Base-by-base conservation (phyloP, 2,888 invertebrate genomes). In the Parnassius smintheus region DNA sequence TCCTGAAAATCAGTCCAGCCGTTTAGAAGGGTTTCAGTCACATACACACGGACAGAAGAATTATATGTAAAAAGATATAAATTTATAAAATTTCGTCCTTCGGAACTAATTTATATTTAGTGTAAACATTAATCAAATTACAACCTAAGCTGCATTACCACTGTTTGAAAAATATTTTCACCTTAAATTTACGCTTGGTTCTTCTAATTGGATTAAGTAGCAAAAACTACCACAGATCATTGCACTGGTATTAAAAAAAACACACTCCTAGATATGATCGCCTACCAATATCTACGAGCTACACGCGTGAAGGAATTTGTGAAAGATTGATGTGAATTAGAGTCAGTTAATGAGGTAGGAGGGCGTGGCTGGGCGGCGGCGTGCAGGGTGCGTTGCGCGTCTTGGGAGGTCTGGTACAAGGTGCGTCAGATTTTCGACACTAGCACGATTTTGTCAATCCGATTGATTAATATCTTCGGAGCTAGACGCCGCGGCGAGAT, bases 381-480 rank as follows among this genome's bases (percentile, higher is more conserved):
- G 77, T 72, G 77, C 76, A 79, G 80, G 83, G 89, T 89, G 91
- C 86, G 91, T 77, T 85, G 80, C 84, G 86, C 73, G 79, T 86
- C 81, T 89, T 91, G 88, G 91, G 88, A 90, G 91, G 90, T 91
- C 76, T 74, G 75, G 75, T 78, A 75, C 66, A 72, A 71, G 73
- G 80, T 77, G 79, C 82, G 80, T 83, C 86, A 84, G 76, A 88
- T 86, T 88, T 89, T 90, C 88, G 89, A 89, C 91, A 90, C 89
- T 84, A 75, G 85, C 86, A 88, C 85, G 87, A 88, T 89, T 90
- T 89, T 90, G 90, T 88, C 89, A 87, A 89, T 82, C 80, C 71
- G 67, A 73, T 77, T 87, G 88, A 89, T 90, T 85, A 82, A 88
- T 90, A 86, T 88, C 86, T 82, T 74, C 71, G 75, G 78, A 70